Conservation (phyloP, 2,888 invertebrate genomes). For the Stenodera caucasica region DNA sequence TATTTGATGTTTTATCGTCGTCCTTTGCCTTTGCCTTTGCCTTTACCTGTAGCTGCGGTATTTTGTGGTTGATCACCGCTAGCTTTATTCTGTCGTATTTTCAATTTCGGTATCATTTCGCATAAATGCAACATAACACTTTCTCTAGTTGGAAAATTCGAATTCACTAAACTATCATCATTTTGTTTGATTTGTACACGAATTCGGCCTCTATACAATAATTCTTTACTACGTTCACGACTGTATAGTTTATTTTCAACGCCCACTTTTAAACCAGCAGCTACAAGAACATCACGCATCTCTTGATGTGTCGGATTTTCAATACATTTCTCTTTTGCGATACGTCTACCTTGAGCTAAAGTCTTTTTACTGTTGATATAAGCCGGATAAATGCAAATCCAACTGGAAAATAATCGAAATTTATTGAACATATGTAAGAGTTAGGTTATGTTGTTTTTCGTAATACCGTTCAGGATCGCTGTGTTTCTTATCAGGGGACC, state of each 20-base stretch:
- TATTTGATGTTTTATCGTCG: slow-evolving; percentile 32
- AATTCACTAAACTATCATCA: slow-evolving; percentile 75
- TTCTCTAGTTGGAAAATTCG: slow-evolving; percentile 74
- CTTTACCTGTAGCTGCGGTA: slow-evolving; percentile 42
- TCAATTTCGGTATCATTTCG: slow-evolving; percentile 87
- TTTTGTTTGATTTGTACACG: slow-evolving; percentile 91
- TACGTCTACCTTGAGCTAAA: slow-evolving; percentile 81
- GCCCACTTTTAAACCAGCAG: slow-evolving; percentile 80
- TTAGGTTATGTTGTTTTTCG: slow-evolving; percentile 24
- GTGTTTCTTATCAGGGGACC: slow-evolving; percentile 76
- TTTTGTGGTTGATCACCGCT: slow-evolving; percentile 44
- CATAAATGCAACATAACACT: slow-evolving; percentile 77
- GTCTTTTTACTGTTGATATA: slow-evolving; percentile 95
- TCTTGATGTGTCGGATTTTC: slow-evolving; percentile 96
- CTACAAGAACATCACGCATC: slow-evolving; percentile 87
- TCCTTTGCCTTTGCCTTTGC: slow-evolving; percentile 45
- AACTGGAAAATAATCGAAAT: slow-evolving; percentile 60
- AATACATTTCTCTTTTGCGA: slow-evolving; percentile 83
- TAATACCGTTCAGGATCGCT: slow-evolving; percentile 74
- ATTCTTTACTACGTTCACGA: slow-evolving; percentile 88
- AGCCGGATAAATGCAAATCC: slow-evolving; percentile 96
- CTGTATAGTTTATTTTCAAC: slow-evolving; percentile 93
- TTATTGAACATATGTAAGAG: slow-evolving; percentile 24
- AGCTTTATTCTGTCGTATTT: slow-evolving; percentile 69
- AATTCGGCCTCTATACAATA: slow-evolving; percentile 81